phyloP scores from a whole-genome alignment of 2,888 invertebrate genomes.

The Coenonympha arcania region DNA sequence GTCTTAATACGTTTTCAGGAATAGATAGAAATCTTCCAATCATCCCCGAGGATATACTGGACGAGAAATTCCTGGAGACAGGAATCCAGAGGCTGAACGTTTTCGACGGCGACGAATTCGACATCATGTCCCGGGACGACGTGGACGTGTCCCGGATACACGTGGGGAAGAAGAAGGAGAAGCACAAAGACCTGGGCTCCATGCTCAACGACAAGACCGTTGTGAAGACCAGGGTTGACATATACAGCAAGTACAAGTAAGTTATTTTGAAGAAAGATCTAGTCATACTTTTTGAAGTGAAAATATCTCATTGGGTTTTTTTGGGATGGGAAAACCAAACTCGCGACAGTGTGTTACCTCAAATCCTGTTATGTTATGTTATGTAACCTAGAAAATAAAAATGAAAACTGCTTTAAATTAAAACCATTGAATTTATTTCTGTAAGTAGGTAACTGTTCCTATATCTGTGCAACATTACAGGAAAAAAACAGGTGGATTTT shows the following conservation, averaged over 20 bases:
- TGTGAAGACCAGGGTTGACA: slow-evolving; percentile 65
- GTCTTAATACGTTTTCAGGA: slow-evolving; percentile 32
- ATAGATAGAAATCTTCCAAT: slow-evolving; percentile 73
- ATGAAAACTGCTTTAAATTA: no score
- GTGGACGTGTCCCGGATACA: slow-evolving; percentile 65
- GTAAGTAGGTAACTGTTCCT: no score
- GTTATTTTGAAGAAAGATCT: slow-evolving; percentile 36
- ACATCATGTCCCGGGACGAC: slow-evolving; percentile 79
- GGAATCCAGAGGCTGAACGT: slow-evolving; percentile 78
- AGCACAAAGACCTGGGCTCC: slow-evolving; percentile 73
- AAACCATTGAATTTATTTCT: no score
- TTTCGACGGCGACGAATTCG: slow-evolving; percentile 85
- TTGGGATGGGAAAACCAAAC: no score
- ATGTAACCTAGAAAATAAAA: no score
- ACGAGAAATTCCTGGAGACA: slow-evolving; percentile 67
- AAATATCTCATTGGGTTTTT: no score
- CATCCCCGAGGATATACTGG: slow-evolving; percentile 77
- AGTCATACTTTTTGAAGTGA: no score
- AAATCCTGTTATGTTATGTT: no score
- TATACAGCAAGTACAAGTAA: slow-evolving; percentile 75
- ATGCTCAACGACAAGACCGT: slow-evolving; percentile 81
- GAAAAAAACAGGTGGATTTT: no score
- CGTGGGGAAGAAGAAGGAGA: slow-evolving; percentile 76
- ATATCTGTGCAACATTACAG: no score
- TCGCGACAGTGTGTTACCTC: no score